A percentile compares a stretch with the other conserved stretches of the same genome.
phyloP scores from a whole-genome alignment of 53 echinoderm and acorn worm genomes.

The Arbacia lixula region DNA sequence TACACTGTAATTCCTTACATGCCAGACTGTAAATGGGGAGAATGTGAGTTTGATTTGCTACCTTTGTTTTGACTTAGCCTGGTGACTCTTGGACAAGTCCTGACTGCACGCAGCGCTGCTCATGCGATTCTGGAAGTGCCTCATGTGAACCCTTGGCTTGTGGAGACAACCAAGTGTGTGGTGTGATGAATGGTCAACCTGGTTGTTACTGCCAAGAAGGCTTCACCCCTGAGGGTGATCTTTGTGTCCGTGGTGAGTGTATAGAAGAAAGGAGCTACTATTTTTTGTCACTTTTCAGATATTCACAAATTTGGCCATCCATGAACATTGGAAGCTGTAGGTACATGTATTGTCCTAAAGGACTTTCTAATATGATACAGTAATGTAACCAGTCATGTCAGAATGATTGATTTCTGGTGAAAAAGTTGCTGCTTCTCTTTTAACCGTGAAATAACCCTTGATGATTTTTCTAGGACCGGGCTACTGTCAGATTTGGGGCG shows the following conservation, averaged over 20 bases:
- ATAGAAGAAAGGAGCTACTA: background rate
- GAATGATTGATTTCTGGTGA: no score
- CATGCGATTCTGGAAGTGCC: constrained; percentile 42
- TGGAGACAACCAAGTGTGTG: constrained; percentile 48
- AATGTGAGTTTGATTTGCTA: no score
- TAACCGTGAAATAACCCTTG: no score
- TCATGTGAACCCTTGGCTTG: constrained; percentile 45
- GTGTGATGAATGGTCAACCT: constrained; percentile 43
- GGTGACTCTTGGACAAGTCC: constrained; percentile 36
- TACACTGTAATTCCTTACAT: no score
- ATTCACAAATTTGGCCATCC: no score
- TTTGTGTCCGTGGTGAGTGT: constrained; percentile 64
- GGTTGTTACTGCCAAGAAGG: constrained; percentile 72
- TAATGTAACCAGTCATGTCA: no score
- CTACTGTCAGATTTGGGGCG: constrained; percentile 52
- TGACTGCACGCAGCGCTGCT: constrained; percentile 53
- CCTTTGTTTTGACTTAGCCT: background rate
- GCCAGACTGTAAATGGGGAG: no score
- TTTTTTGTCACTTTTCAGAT: constrained; percentile 1
- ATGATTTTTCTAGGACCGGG: constrained; percentile 8
- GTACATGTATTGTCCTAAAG: no score
- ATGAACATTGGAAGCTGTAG: no score
- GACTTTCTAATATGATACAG: no score
- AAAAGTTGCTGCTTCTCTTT: no score
- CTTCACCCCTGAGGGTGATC: constrained; percentile 47